Evolutionary conservation across 2,113 vertebrate genomes (phyloP).

Genomic region (Mustela lutreola): DNA sequence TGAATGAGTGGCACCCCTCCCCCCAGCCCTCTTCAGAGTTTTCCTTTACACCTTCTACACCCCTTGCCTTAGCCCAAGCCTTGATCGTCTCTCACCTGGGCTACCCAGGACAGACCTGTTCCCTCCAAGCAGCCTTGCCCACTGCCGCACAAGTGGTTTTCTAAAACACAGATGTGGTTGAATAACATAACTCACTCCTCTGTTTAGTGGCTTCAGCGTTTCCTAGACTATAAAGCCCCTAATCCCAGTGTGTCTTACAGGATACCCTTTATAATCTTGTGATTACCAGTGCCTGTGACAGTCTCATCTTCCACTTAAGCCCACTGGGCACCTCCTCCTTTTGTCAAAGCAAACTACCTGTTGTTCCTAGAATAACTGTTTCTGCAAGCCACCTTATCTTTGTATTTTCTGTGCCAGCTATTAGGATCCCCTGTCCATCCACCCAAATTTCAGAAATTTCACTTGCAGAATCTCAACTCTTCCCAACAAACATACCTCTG

Average conservation of each 20-base stretch:
- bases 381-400: not conserved
- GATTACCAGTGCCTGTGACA: not conserved
- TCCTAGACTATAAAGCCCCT: not conserved
- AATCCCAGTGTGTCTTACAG: not conserved
- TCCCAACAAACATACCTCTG: not conserved
- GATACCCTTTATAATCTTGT: not conserved
- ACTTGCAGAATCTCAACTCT: not conserved
- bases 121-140: not conserved
- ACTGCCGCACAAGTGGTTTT: not conserved
- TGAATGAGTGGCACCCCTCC: not conserved
- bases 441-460: constrained; percentile 10
- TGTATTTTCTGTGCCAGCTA: not conserved
- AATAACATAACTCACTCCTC: not conserved
- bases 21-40: not conserved
- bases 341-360: not conserved
- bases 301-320: not conserved
- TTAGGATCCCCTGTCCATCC: not conserved
- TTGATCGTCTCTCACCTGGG: not conserved
- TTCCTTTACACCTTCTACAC: not conserved
- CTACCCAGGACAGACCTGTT: not conserved
- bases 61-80: not conserved
- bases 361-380: not conserved
- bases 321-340: not conserved
- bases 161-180: not conserved
- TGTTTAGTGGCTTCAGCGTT: not conserved